Base-by-base conservation (phyloP, 2,888 invertebrate genomes). In the Axea sp. region DNA sequence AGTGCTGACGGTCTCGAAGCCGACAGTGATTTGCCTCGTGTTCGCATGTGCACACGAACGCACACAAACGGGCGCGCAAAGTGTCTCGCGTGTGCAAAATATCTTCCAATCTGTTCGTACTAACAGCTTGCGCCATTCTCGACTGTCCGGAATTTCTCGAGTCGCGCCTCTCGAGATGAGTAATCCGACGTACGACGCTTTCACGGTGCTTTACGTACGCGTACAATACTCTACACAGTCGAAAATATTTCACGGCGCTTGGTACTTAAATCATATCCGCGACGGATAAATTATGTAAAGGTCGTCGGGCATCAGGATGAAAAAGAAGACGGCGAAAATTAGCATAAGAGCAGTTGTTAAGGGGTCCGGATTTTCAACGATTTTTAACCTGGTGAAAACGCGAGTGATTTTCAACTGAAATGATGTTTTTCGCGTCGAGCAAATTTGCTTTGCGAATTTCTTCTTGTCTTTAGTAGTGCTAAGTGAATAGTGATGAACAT, bases 81-180 rank as follows among this genome's bases (percentile, higher is more conserved):
- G 49, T 64, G 45, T 64, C 73, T 60, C 68, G 59, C 57, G 64
- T 55, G 67, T 69, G 69, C 62, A 73, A 69, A 68, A 74, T 69
- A 64, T 64, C 69, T 69, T 45, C 51, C 65, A 71, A 75, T 75
- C 71, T 75, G 71, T 67, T 67, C 55, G 15, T 60, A 49, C 74
- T 51, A 69, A 69, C 74, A 74, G 73, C 68, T 53, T 53, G 68
- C 68, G 64, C 69, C 68, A 22, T 55, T 64, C 68, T 31, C 33
- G 73, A 65, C 68, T 59, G 43, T 51, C 37, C 51, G 74, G 74
- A 74, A 74, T 74, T 55, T 64, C 68, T 68, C 45, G 64, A 49
- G 68, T 68, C 68, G 73, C 73, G 68, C 68, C 73, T 68, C 62
- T 45, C 51, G 31, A 74, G 73, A 68, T 64, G 73, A 69, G 65